Evolutionary conservation across 1,140 invertebrate genomes (phyloP), one percentile per base, ranked within the genome.

Genomic region (Ips nitidus): DNA sequence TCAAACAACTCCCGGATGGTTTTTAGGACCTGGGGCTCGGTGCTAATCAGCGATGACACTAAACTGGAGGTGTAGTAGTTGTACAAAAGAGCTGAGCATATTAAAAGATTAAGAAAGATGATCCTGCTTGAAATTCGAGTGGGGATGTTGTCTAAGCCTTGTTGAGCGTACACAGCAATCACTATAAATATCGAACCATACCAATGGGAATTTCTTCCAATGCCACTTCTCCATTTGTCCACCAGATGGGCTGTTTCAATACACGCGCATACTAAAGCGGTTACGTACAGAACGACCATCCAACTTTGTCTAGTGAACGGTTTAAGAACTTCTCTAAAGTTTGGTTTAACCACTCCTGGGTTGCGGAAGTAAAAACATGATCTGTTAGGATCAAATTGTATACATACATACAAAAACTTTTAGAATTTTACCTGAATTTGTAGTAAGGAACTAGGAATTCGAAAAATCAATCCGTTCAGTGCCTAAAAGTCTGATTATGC

Each of bases 21-120:
- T n/a, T n/a, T n/a, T n/a, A n/a, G n/a, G n/a, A n/a, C n/a, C n/a
- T n/a, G n/a, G n/a, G n/a, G 73, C 6, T 72, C 66, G 47, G 72
- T 74, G 45, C 74, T 80, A 4, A 81, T 63, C 1, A 80, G 70
- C 1, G 78, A 77, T 2, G 79, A 80, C 6, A 81, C 77, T 52
- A 81, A 76, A 69, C 78, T 79, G 1, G 80, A 80, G 3, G 80
- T 81, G 70, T 81, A 81, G 58, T 79, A 80, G 62, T 81, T 80
- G 70, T 80, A 81, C 5, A 79, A 68, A 5, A 81, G 62, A 7
- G 80, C 59, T 7, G 79, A 79, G 5, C 77, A 70, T 6, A 79
- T 69, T 22, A 79, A 73, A 8, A 79, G 69, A 41, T 71, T 74
- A n/a, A 81, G 71, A 52, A 77, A 74, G 22, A 78, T 70, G 2